A percentile compares a stretch with the other conserved stretches of the same genome.
Evolutionary conservation across 2,113 vertebrate genomes (phyloP).

Genomic region (Leucosticte australis): DNA sequence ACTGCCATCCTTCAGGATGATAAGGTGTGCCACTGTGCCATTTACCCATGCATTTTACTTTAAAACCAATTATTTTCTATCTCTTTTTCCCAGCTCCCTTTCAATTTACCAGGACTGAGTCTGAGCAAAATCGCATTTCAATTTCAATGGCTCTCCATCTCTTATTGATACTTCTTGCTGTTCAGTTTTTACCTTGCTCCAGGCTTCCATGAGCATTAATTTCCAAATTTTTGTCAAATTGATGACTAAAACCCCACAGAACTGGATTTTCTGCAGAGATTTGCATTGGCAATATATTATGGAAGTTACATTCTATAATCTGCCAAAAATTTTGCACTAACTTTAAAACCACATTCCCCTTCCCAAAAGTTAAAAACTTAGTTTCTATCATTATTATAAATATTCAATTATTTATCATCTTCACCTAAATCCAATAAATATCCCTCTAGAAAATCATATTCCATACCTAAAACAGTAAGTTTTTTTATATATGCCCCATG

Average conservation of each 20-base stretch:
- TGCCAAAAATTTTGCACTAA: background rate
- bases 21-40: background rate
- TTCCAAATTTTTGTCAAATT: background rate
- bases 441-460: background rate
- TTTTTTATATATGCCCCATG: background rate
- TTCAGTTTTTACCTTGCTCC: background rate
- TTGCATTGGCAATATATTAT: background rate
- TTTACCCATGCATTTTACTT: background rate
- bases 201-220: background rate
- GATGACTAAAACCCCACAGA: background rate
- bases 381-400: background rate
- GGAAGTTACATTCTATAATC: background rate
- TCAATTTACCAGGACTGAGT: background rate
- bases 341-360: background rate
- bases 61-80: background rate
- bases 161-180: background rate
- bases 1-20: background rate
- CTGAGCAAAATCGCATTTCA: background rate
- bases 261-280: background rate
- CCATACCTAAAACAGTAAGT: background rate
- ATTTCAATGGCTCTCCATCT: background rate
- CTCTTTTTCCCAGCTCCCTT: background rate
- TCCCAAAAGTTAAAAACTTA: background rate
- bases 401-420: background rate
- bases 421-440: background rate